Base-by-base conservation (phyloP, 2,888 invertebrate genomes). In the Candidula unifasciata region DNA sequence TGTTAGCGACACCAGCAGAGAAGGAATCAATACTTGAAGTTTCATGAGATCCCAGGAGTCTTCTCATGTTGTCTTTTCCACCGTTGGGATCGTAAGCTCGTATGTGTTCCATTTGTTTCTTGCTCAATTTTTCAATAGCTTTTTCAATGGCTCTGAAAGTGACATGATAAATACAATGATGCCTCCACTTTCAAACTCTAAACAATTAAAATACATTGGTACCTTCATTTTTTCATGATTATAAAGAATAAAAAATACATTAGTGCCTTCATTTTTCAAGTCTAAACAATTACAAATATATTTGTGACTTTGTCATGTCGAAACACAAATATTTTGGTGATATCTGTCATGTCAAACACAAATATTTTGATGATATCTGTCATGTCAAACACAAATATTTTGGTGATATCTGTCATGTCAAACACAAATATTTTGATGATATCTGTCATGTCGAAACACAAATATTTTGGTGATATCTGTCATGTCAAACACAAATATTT, bases 21-120 rank as follows among this genome's bases (percentile, higher is more conserved):
- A 99, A 99, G 94, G 98, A 97, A 93, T 97, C 96, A 93, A 99
- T 98, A 90, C 97, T 97, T 92, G 98, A 97, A 3, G 99, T 99
- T 94, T 99, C 99, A 93, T 97, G 98, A 89, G 95, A 95, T 85
- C 99, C 99, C 6, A 92, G 99, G 86, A 99, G 95, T 88, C 99
- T 96, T 88, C 99, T 96, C 93, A 97, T 97, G 94, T 99, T 99
- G 95, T 99, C 99, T 93, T 96, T 96, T 85, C 99, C 99, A 91
- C 97, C 96, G 88, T 97, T 96, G 27, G 98, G 98, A 94, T 99
- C 99, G 94, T 99, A 99, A 89, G 97, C 97, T 92, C 96, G 96
- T 94, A 99, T 99, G 94, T 99, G 99, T 89, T 97, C 96, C 91
- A 96, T 95, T 94, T 99, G 99, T 88, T 96, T 96, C 92, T 97